Conservation (phyloP, 2,113 vertebrate species). For the human (Homo sapiens) region DNA sequence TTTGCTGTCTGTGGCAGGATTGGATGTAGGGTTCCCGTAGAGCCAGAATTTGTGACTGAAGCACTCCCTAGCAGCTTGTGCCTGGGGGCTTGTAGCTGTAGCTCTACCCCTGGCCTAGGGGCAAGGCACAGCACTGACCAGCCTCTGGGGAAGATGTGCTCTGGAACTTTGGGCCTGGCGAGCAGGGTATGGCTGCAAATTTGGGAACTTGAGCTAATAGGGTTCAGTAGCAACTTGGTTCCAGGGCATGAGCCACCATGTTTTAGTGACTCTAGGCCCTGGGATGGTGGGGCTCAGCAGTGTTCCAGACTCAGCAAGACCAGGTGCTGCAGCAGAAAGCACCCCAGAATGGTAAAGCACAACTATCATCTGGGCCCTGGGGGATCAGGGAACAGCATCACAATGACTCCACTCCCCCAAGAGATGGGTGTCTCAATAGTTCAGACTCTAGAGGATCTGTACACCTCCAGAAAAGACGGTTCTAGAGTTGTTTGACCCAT, state of each 20-base stretch:
- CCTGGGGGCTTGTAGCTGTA: neutral
- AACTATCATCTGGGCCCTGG: neutral
- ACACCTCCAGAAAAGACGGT: neutral
- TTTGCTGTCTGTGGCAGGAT: neutral
- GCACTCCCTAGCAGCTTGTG: neutral
- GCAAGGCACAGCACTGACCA: neutral
- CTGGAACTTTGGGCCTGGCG: neutral
- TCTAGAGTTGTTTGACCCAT: neutral
- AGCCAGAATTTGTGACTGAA: neutral
- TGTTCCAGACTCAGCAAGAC: neutral
- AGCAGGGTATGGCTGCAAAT: neutral
- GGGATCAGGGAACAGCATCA: neutral
- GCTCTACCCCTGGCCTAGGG: neutral
- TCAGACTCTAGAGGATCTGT: neutral
- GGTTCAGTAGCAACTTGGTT: neutral
- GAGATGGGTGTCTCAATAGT: neutral
- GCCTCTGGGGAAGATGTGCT: neutral
- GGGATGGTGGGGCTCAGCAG: neutral
- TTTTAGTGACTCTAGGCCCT: neutral
- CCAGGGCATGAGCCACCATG: neutral
- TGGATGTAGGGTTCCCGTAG: neutral
- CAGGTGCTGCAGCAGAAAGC: neutral
- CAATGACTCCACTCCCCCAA: neutral
- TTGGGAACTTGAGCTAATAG: neutral
- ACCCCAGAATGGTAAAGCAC: neutral